phyloP scores from a whole-genome alignment of 2,888 invertebrate species.

The Habroteleia sp. region DNA sequence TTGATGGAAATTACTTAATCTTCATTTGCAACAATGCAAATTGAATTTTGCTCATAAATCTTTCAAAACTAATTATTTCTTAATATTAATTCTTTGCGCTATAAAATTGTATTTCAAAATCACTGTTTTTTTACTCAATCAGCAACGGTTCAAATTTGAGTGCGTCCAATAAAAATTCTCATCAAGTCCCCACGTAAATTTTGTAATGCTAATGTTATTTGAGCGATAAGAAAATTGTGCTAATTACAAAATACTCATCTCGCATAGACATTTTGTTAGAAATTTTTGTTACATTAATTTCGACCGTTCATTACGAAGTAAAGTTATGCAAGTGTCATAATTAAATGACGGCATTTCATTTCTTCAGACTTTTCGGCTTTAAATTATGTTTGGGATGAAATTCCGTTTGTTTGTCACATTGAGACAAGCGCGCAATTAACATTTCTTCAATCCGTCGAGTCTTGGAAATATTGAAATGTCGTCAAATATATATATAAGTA shows the following conservation, averaged over 20 bases:
- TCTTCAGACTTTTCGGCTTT: slow-evolving; percentile 3
- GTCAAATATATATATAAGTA: slow-evolving; percentile 19
- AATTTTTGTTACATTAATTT: slow-evolving; percentile 18
- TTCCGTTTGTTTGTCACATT: slow-evolving; percentile 28
- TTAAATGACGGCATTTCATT: slow-evolving; percentile 26
- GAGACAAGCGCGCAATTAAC: slow-evolving; percentile 18
- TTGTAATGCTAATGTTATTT: slow-evolving; percentile 8
- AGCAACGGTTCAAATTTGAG: too few species aligned
- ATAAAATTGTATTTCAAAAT: too few species aligned
- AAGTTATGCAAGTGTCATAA: slow-evolving; percentile 24
- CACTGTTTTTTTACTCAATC: too few species aligned
- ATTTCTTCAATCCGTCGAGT: slow-evolving; percentile 11
- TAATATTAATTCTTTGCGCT: too few species aligned
- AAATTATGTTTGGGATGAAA: slow-evolving; percentile 29
- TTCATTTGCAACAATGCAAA: too few species aligned
- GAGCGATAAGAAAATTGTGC: slow-evolving; percentile 10
- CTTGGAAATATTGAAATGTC: slow-evolving; percentile 17
- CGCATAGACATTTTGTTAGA: neutral
- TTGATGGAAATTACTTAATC: too few species aligned
- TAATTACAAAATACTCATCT: slow-evolving; percentile 12
- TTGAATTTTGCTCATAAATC: too few species aligned
- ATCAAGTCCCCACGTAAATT: too few species aligned
- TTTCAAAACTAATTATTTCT: too few species aligned
- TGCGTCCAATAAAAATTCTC: too few species aligned
- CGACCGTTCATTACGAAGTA: slow-evolving; percentile 8